Base-by-base conservation (phyloP, 2,797 vertebrate species). In the Urocyon cinereoargenteus region DNA sequence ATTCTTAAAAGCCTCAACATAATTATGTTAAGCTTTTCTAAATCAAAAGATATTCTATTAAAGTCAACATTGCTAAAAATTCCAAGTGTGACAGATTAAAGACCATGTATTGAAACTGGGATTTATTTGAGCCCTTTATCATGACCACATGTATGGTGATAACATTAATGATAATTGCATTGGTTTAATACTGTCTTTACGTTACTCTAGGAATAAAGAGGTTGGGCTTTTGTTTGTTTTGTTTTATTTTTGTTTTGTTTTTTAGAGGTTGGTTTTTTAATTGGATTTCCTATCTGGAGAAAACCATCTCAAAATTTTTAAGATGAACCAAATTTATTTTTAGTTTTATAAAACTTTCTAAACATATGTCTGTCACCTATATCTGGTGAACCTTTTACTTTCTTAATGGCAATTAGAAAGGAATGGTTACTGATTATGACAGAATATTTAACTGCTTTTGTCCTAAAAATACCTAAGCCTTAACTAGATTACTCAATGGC, bases 21-120 rank as follows among this genome's bases (percentile, higher is more conserved):
- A 70, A 94, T 90, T 77, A 59, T 28, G 75, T 78, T 82, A 62
- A 64, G 16, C 9, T 95, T 97, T 92, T 79, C 79, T 95, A 91
- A 90, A 53, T 34, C 77, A 83, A 45, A 70, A 83, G 40, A 3
- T 31, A 85, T 18, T 87, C 45, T 31, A 31, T 51, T 85, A 22
- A 87, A 40, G 13, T 77, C 72, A 86, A 40, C 5, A 86, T 62
- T 87, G 16, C 13, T 82, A 26, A 88, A 14, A 94, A 28, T 31
- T 70, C 55, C 13, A 14, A 86, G 28, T 34, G n/a, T 66, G 70
- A 21, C 64, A 91, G 51, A 91, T 49, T 72, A 77, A 78, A 91
- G 21, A 40, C n/a, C 36, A 15, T 81, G 1, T 68, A 59, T 79
- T 93, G 86, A 90, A 89, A 26, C 7, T 59, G 55, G 16, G 10